Evolutionary conservation across 2,113 vertebrate genomes (phyloP), one percentile per base, ranked within the genome.

Genomic region (Xiphophorus maculatus): DNA sequence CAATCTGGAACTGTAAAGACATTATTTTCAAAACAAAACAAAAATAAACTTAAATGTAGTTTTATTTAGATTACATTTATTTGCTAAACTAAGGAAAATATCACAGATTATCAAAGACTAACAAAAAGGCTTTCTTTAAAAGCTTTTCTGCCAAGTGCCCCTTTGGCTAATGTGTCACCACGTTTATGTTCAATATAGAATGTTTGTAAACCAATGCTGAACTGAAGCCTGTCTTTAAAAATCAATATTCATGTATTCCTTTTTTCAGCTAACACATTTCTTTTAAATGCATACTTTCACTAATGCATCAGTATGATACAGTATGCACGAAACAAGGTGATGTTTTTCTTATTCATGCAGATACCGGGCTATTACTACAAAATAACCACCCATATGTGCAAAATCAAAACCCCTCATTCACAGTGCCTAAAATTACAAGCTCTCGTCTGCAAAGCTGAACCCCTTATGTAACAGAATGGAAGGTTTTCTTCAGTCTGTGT

Each of bases 141-240:
- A 81, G 75, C 62, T 32, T 6, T 63, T 75, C 40, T 64, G 42
- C 62, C 73, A 69, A 4, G 65, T 42, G 54, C n/a, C 60, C 19
- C 40, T 81, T 66, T 60, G 51, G 67, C 66, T 66, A 74, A 3
- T 77, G 71, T 80, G 29, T 77, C 71, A 83, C 65, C 60, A 25
- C 19, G 54, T 60, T 44, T 48, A 25, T 61, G 29, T 51, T 30
- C 10, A 71, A 63, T 40, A 60, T 15, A 69, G 48, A 76, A 1
- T 9, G 62, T 69, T 25, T 58, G 19, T 25, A 58, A 9, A 10
- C 3, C 17, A 64, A 1, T 37, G 29, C 3, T 64, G 11, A 5
- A 35, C 32, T 76, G 13, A 28, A 2, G 22, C n/a, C 4, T 61
- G 30, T 54, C 14, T 54, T 51, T 58, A 54, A 32, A 27, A 54